Conservation (phyloP, 2,888 invertebrate genomes). For the Drosophila recens region DNA sequence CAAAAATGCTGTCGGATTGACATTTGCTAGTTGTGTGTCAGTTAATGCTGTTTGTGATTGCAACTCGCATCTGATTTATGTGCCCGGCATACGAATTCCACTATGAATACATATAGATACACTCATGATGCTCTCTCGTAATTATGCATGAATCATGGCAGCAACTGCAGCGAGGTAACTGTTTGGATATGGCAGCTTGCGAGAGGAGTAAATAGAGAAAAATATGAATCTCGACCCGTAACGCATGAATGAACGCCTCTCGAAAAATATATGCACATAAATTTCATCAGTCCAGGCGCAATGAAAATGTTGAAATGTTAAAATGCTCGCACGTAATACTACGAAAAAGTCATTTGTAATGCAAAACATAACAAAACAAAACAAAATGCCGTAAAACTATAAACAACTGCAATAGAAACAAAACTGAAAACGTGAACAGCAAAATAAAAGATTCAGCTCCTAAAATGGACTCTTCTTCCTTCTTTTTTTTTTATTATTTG, state of each 20-base stretch:
- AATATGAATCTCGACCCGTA: constrained; percentile 49
- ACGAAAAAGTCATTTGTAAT: constrained; percentile 64
- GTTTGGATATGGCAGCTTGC: background rate
- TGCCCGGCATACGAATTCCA: constrained; percentile 49
- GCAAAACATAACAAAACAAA: constrained; percentile 60
- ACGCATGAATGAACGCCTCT: constrained; percentile 71
- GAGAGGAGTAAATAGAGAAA: constrained; percentile 5
- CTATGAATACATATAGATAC: constrained; percentile 35
- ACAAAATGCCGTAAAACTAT: constrained; percentile 26
- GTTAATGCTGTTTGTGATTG: constrained; percentile 32
- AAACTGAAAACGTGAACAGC: constrained; percentile 41
- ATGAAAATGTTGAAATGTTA: constrained; percentile 74
- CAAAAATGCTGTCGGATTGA: constrained; percentile 32
- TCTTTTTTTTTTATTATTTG: background rate
- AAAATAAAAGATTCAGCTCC: constrained; percentile 20
- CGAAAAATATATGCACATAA: constrained; percentile 72
- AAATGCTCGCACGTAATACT: constrained; percentile 70
- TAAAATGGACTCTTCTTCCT: constrained; percentile 6
- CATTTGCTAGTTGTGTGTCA: constrained; percentile 25
- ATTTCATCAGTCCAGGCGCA: constrained; percentile 66
- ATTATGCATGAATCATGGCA: constrained; percentile 75
- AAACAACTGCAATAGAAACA: constrained; percentile 43
- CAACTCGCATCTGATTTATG: constrained; percentile 47
- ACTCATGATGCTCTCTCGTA: constrained; percentile 36
- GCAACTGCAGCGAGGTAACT: constrained; percentile 50